Evolutionary conservation across 2,888 invertebrate genomes (phyloP), one percentile per base, ranked within the genome.

Genomic region (Torymus tubicola): DNA sequence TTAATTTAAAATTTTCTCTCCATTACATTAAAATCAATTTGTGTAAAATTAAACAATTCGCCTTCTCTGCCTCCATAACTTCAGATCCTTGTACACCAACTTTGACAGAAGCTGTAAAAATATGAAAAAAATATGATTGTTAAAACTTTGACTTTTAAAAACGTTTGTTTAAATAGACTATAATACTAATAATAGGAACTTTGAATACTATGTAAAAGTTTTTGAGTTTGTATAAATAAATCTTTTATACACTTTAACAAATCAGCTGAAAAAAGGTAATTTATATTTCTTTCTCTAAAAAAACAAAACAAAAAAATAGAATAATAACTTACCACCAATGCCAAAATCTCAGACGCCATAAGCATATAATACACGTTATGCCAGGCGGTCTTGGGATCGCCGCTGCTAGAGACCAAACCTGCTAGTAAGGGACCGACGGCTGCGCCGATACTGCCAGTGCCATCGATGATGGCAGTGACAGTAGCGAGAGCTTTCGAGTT

Each of bases 391-490:
- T 78, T 71, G 1, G 77, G 71, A 55, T 78, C 58, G 83, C 92
- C 91, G 67, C 88, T 87, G 31, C 87, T 85, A 0, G 96, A 96
- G 12, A 97, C 94, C 67, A 96, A 93, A 70, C 96, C 98, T 2
- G 96, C 98, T 77, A 99, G 88, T 85, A 98, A 92, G 0, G 99
- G 99, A 0, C 99, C 98, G 21, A 98, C 93, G 0, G 98, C 98
- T 65, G 98, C 98, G 76, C 98, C 96, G 78, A 97, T 93, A 81
- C 96, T 97, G 10, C 99, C 98, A 0, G 98, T 98, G 65, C 99
- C 99, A 91, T 99, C 99, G 65, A 99, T 98, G 86, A 99, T 98
- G 24, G 98, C 97, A 0, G 98, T 97, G n/a, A 99, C 98, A 0
- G 99, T 99, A 10, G 99, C 98, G 80, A 99, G 91, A 5, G 98